phyloP scores from a whole-genome alignment of 1,140 invertebrate genomes.

The Ceratina japonica region DNA sequence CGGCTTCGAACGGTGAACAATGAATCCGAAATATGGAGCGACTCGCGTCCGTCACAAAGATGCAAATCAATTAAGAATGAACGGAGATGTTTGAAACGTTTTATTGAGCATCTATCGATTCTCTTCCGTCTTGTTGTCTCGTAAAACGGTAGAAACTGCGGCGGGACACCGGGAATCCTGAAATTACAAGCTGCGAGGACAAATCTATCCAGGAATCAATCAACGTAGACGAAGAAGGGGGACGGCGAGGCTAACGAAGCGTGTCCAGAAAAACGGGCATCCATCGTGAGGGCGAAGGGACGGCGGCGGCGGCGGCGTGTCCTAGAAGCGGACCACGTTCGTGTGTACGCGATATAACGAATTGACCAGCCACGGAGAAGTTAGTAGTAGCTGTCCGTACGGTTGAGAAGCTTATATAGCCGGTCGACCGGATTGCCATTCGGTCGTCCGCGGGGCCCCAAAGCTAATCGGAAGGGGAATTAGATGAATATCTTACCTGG shows the following conservation, averaged over 20 bases:
- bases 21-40: background rate
- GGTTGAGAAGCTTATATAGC: constrained; percentile 64
- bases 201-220: no score
- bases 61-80: no score
- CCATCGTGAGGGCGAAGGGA: constrained; percentile 15
- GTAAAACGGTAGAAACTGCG: background rate
- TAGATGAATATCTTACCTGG: constrained; percentile 69
- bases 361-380: constrained; percentile 52
- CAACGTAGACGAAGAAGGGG: background rate
- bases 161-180: background rate
- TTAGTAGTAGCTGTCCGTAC: constrained; percentile 62
- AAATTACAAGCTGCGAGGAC: constrained; percentile 41
- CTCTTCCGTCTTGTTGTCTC: background rate
- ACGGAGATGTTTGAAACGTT: no score
- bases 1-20: no score
- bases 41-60: no score
- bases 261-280: constrained; percentile 28
- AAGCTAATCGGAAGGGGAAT: constrained; percentile 63
- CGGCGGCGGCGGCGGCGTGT: background rate
- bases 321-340: constrained; percentile 6
- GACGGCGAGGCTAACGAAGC: constrained; percentile 5
- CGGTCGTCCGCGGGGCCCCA: constrained; percentile 50
- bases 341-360: constrained; percentile 51
- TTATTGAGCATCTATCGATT: background rate
- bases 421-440: constrained; percentile 54